Conservation (phyloP, 2,888 invertebrate species). For the Chouioia cunea region DNA sequence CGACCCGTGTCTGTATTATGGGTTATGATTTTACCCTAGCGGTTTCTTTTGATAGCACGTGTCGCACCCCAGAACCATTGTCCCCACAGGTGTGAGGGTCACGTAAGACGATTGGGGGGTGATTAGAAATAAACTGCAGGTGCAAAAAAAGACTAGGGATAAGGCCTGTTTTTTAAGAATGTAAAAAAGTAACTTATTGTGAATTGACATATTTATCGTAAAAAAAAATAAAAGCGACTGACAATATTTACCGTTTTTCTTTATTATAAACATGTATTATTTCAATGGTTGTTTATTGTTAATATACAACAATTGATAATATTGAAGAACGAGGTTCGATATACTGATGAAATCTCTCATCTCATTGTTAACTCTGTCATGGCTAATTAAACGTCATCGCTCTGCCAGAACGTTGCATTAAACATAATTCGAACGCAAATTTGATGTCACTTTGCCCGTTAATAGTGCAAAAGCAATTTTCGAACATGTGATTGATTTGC, state of each 20-base stretch:
- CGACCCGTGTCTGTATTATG: constrained; percentile 17
- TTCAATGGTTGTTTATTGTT: no score
- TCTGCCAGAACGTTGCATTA: constrained; percentile 18
- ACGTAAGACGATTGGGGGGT: neutral
- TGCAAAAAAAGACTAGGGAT: neutral
- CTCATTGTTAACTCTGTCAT: no score
- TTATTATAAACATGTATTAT: no score
- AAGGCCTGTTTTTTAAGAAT: neutral
- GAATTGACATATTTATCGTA: neutral
- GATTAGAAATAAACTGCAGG: neutral
- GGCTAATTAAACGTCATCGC: no score
- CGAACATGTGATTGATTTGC: constrained; percentile 20
- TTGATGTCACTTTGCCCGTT: constrained; percentile 30
- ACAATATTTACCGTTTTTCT: neutral
- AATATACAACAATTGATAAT: no score
- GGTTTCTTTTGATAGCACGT: constrained; percentile 1
- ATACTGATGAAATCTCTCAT: no score
- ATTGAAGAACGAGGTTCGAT: no score
- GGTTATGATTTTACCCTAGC: constrained; percentile 7
- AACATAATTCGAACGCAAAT: constrained; percentile 26
- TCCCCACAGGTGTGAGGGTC: neutral
- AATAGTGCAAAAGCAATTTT: constrained; percentile 32
- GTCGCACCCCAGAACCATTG: neutral
- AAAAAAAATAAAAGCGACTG: no score
- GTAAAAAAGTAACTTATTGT: neutral